Conservation (phyloP, 2,888 invertebrate species). For the Aphelenchoides bicaudatus region DNA sequence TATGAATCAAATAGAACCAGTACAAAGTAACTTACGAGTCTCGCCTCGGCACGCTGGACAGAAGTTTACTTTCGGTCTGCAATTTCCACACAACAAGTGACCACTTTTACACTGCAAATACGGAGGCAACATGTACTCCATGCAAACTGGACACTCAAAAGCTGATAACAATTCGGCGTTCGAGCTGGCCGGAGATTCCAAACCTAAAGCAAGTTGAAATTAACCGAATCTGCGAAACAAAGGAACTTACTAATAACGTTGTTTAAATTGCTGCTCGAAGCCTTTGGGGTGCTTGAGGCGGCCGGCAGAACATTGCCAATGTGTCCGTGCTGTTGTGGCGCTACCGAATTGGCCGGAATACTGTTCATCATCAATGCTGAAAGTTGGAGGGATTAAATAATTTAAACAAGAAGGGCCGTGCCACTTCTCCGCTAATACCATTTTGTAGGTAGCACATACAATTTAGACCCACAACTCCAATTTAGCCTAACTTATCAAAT, state of each 20-base stretch:
- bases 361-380: conserved; percentile 30
- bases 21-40: conserved; percentile 65
- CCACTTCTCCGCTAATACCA: not conserved
- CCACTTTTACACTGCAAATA: conserved; percentile 93
- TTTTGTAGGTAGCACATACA: not conserved
- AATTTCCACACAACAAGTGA: conserved; percentile 93
- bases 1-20: not conserved
- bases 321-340: conserved; percentile 12
- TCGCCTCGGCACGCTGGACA: conserved; percentile 98
- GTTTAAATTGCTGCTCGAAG: too few relatives aligned
- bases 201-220: not conserved
- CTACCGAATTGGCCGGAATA: conserved; percentile 25
- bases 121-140: conserved; percentile 97
- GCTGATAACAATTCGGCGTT: conserved; percentile 44
- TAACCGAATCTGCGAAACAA: too few relatives aligned
- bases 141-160: conserved; percentile 76
- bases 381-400: not conserved
- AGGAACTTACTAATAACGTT: too few relatives aligned
- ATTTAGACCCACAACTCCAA: not conserved
- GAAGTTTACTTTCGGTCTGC: conserved; percentile 90
- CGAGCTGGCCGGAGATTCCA: conserved; percentile 4
- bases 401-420: not conserved
- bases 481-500: not conserved
- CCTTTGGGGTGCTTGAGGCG: too few relatives aligned
- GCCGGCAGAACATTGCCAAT: not conserved